Base-by-base conservation (phyloP, 2,113 vertebrate genomes). In the Hymenochirus boettgeri region DNA sequence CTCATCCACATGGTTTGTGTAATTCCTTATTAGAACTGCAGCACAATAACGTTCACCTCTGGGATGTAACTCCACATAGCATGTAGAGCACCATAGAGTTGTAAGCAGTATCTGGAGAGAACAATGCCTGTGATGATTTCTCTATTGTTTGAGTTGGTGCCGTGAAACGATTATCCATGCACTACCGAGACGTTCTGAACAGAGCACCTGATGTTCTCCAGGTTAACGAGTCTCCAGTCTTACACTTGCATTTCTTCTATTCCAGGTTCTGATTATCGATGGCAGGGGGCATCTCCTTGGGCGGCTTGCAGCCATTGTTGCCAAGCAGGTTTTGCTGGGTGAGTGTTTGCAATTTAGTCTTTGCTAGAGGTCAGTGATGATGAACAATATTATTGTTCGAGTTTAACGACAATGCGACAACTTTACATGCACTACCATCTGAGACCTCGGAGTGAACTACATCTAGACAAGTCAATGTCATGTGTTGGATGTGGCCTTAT, bases 201-300 rank as follows among this genome's bases (percentile, higher is more conserved):
- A 18, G 1, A 29, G 2, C 2, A 15, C 7, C 3, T 0, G 2
- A 3, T 3, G 2, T 5, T 9, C 8, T n/a, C 23, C 3, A 15
- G 12, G 6, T 17, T 2, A 4, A 4, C 7, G 26, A 8, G 11
- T 15, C 18, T 26, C 19, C 33, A 15, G 22, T 2, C 48, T 10
- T 31, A 17, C 0, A 18, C 4, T 58, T 9, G 7, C 4, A 19
- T 8, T 27, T 26, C 46, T 48, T 22, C 3, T n/a, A 47, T 5
- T 12, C 21, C 24, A 60, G 39, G 37, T 37, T 61, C 56, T 96
- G 83, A 83, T 95, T 37, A 76, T 95, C 1, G 92, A 95, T 85
- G 93, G 93, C 82, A 85, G 92, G 73, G 92, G 93, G 74, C 93
- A 95, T 82, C 84, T 96, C 15, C 85, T 94, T 9, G 93, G 93